Percentiles rank a stretch among this genome's conserved stretches.
These are phyloP conservation scores for Lepus europaeus DNA, from an alignment of 2,113 vertebrate genomes.

Conservation along the genomic window DNA sequence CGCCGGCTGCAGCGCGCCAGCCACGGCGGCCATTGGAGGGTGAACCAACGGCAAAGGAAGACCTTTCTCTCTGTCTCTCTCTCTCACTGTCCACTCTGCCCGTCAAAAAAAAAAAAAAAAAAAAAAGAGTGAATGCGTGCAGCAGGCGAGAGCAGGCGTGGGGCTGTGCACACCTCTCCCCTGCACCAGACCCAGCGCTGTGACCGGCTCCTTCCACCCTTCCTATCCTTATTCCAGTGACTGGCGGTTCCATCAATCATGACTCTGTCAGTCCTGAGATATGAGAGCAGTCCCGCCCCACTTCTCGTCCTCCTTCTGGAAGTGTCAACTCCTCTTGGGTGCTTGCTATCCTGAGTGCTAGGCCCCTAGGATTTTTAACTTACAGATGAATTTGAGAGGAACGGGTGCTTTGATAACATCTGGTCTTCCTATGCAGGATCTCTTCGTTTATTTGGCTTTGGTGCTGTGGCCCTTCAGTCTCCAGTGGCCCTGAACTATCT, in stretches of 20 bases:
- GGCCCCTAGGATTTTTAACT: background rate
- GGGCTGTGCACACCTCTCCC: background rate
- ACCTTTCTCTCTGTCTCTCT: too few relatives aligned
- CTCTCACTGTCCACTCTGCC: too few relatives aligned
- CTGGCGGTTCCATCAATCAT: background rate
- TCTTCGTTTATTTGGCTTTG: background rate
- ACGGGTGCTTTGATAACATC: background rate
- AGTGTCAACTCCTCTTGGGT: background rate
- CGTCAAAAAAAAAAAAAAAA: too few relatives aligned
- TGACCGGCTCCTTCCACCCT: background rate
- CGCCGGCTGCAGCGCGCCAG: too few relatives aligned
- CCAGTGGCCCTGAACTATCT: background rate
- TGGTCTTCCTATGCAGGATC: background rate
- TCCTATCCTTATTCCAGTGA: background rate
- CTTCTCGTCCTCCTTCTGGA: background rate
- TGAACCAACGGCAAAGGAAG: too few relatives aligned
- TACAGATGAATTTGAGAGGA: background rate
- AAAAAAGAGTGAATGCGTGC: background rate
- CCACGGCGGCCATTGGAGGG: too few relatives aligned
- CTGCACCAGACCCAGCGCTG: too few relatives aligned
- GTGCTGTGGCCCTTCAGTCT: background rate
- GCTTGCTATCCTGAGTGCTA: slow-evolving; percentile 17
- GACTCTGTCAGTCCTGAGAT: background rate
- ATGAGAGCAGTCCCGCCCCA: background rate
- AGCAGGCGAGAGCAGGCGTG: background rate